These are phyloP conservation scores for Gallinago undulata DNA, from an alignment of 2,113 vertebrate species.

Conservation along the genomic window DNA sequence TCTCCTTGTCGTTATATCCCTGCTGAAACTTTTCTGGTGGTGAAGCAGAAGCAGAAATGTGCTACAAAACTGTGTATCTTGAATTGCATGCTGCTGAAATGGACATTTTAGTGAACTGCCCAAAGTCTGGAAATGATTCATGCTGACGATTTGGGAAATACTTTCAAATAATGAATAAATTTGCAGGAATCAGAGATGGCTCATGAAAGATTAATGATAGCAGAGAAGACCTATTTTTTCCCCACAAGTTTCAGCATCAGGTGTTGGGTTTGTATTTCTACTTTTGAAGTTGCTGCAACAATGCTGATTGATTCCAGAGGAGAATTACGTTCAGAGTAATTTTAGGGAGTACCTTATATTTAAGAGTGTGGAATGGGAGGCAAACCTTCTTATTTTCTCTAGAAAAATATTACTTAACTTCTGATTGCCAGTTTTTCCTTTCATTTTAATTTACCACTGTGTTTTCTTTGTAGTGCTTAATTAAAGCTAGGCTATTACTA, in stretches of 20 bases:
- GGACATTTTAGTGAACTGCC: background rate
- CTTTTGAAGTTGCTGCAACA: slow-evolving; percentile 10
- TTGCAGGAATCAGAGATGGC: background rate
- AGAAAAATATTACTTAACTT: background rate
- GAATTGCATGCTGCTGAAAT: background rate
- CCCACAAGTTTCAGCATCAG: background rate
- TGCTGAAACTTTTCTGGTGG: background rate
- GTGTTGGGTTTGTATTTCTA: background rate
- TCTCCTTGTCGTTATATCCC: background rate
- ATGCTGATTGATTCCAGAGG: background rate
- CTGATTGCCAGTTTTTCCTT: background rate
- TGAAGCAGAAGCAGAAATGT: background rate
- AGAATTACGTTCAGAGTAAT: background rate
- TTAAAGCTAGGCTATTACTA: background rate
- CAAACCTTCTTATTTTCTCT: background rate
- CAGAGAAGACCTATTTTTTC: background rate
- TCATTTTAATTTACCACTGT: background rate
- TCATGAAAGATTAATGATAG: slow-evolving; percentile 30
- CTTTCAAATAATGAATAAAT: slow-evolving; percentile 37
- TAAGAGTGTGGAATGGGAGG: background rate
- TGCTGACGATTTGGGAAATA: slow-evolving; percentile 28
- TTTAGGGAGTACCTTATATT: background rate
- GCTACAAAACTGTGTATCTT: background rate
- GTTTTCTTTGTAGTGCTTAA: background rate
- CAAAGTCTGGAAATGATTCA: slow-evolving; percentile 29